Base-by-base conservation (phyloP, 2,797 vertebrate species). In the Discoglossus pictus region DNA sequence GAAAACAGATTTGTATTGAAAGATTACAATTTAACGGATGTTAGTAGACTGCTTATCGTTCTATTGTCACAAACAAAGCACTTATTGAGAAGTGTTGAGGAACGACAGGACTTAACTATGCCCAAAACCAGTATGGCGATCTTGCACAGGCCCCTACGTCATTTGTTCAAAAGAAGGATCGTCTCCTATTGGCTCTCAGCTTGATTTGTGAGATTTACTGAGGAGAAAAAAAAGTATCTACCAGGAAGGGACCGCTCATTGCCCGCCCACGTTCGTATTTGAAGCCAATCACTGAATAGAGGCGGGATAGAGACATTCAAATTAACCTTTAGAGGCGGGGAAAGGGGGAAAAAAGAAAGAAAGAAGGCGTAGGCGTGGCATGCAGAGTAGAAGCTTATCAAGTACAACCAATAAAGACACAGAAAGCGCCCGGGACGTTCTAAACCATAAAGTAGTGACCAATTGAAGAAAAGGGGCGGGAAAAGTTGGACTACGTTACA, bases 371-470 rank as follows among this genome's bases (percentile, higher is more conserved):
- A 4, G 58, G 58, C 11, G 27, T 47, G 1, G 5, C 7, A 31
- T 4, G 7, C 6, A 0, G 1, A 5, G 3, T 4, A 50, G 17
- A 8, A 7, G 27, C 27, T 4, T 31, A 4, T 31, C 4, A 31
- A 8, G 27, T 4, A 8, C 27, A 25, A 9, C 68, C 8, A 64
- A 58, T 27, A 20, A 42, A 1, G 43, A 6, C 13, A 20, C 11
- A 18, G 53, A 39, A 16, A n/a, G 52, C 35, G 13, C 60, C 61
- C 53, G 68, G 68, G 61, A 70, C 7, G 43, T 43, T 58, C 43
- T 36, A 63, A 71, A 56, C 21, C 48, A 17, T 4, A 44, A 3
- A 18, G 12, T 13, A 16, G 4, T 3, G 7, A 8, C 68, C 68
- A 64, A 71, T 71, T 0, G 16, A 24, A n/a, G 2, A 1, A n/a